phyloP scores from a whole-genome alignment of 1,140 invertebrate genomes.

The Belonocnema kinseyi region DNA sequence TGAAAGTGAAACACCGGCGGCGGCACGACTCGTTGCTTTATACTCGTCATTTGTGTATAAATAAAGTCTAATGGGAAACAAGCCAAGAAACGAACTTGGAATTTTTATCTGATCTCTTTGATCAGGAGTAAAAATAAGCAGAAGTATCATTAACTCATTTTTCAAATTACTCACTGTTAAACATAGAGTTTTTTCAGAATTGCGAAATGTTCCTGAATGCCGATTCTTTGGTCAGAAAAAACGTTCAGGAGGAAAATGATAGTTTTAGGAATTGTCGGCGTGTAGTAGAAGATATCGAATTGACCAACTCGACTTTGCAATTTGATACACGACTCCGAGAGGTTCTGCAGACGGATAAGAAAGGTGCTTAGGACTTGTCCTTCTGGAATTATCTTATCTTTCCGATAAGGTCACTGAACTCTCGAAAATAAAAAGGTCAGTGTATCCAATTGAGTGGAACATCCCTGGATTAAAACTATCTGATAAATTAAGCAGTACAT shows the following conservation, averaged over 20 bases:
- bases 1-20: slow-evolving; percentile 29
- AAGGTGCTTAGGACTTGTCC: neutral
- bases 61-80: slow-evolving; percentile 29
- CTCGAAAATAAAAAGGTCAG: too few species aligned
- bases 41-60: slow-evolving; percentile 30
- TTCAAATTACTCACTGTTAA: neutral
- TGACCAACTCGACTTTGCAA: neutral
- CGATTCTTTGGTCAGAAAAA: too few species aligned
- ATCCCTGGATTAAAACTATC: too few species aligned
- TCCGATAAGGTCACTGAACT: neutral
- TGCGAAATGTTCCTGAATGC: too few species aligned
- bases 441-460: too few species aligned
- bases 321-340: neutral
- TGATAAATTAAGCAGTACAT: too few species aligned
- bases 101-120: slow-evolving; percentile 21
- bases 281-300: slow-evolving; percentile 1
- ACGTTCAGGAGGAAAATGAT: neutral
- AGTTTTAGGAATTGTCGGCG: neutral
- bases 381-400: neutral
- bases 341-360: neutral
- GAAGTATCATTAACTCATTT: neutral
- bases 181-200: too few species aligned
- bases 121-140: slow-evolving; percentile 4
- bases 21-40: slow-evolving; percentile 30
- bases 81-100: slow-evolving; percentile 28